These are phyloP conservation scores for Chorisops tibialis DNA, from an alignment of 2,888 invertebrate species.

Conservation along the genomic window DNA sequence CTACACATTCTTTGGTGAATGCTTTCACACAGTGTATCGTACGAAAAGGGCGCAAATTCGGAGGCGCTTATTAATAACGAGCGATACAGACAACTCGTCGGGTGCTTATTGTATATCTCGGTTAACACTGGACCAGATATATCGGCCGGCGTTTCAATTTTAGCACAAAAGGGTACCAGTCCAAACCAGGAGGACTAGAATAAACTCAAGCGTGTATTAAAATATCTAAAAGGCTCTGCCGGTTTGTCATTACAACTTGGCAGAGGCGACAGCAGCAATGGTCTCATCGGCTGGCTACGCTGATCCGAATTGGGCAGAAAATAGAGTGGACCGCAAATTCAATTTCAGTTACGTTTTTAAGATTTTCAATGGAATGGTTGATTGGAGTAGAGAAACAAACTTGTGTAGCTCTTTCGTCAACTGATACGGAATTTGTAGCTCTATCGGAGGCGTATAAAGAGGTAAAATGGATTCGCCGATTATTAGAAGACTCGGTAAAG, in stretches of 20 bases:
- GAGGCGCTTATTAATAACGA: conserved; percentile 19
- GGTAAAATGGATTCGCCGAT: conserved; percentile 32
- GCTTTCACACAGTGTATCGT: too few species aligned
- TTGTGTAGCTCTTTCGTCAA: conserved; percentile 36
- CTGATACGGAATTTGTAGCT: conserved; percentile 36
- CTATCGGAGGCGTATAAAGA: conserved; percentile 36
- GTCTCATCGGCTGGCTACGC: conserved; percentile 38
- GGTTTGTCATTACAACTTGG: conserved; percentile 14
- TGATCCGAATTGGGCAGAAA: conserved; percentile 43
- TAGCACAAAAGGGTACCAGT: conserved; percentile 25
- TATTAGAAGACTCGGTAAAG: conserved; percentile 29
- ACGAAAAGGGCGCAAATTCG: not conserved
- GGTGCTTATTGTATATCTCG: conserved; percentile 36
- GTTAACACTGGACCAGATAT: conserved; percentile 37
- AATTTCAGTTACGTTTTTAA: conserved; percentile 39
- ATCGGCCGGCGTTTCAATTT: conserved; percentile 29
- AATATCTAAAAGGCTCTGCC: conserved; percentile 16
- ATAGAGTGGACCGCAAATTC: conserved; percentile 39
- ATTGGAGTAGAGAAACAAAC: conserved; percentile 41
- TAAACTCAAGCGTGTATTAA: conserved; percentile 17
- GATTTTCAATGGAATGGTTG: conserved; percentile 34
- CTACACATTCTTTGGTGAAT: too few species aligned
- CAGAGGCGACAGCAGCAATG: conserved; percentile 1
- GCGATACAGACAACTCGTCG: conserved; percentile 34
- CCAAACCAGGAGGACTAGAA: conserved; percentile 18